These are phyloP conservation scores for Taenaris catops DNA, from an alignment of 2,888 invertebrate species.

Conservation along the genomic window DNA sequence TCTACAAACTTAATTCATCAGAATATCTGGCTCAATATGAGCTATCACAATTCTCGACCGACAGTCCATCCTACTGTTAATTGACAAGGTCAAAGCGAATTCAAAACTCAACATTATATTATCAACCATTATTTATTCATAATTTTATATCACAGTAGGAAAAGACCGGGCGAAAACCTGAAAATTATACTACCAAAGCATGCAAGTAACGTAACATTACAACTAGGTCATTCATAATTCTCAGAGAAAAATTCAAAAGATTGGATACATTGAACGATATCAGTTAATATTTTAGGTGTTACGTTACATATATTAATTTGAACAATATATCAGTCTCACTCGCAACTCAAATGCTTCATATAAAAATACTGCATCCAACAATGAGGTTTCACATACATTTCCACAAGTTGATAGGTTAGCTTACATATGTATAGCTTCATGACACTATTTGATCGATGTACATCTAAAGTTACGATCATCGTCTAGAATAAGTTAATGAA, in stretches of 20 bases:
- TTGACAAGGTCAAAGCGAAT: constrained; percentile 59
- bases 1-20: constrained; percentile 59
- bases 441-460: constrained; percentile 71
- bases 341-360: constrained; percentile 69
- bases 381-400: constrained; percentile 45
- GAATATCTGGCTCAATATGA: constrained; percentile 76
- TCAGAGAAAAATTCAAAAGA: constrained; percentile 35
- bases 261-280: constrained; percentile 40
- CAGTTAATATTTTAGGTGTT: constrained; percentile 55
- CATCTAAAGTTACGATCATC: constrained; percentile 59
- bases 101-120: constrained; percentile 44
- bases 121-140: constrained; percentile 37
- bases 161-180: constrained; percentile 77
- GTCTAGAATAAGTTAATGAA: constrained; percentile 74
- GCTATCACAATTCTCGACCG: constrained; percentile 69
- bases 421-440: constrained; percentile 45
- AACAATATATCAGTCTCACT: constrained; percentile 75
- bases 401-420: constrained; percentile 38
- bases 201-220: constrained; percentile 65
- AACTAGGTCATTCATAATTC: constrained; percentile 52
- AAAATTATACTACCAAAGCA: constrained; percentile 71
- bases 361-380: constrained; percentile 73
- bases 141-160: constrained; percentile 69
- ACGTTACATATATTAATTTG: constrained; percentile 61
- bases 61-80: constrained; percentile 55